A percentile compares a stretch with the other conserved stretches of the same genome.
Evolutionary conservation across 1,140 invertebrate species (phyloP).

Genomic region (Pseudomyrmex gracilis): DNA sequence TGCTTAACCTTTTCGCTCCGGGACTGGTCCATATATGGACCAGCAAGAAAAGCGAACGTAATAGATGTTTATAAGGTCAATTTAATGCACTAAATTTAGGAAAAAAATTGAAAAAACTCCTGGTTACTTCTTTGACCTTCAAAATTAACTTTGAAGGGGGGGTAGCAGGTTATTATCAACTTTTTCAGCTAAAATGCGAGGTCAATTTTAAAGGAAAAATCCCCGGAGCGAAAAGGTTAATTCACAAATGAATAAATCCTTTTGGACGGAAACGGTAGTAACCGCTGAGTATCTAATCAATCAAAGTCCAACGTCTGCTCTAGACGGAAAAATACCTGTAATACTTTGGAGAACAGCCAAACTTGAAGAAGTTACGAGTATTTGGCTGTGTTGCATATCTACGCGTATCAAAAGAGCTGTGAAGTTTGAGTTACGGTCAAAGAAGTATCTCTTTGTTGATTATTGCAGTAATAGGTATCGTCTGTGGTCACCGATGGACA

Average conservation of each 20-base stretch:
- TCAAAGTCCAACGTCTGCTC: neutral
- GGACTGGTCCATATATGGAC: too few species aligned
- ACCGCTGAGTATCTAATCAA: slow-evolving; percentile 2
- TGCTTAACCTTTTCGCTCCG: too few species aligned
- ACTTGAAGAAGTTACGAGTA: neutral
- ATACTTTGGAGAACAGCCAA: neutral
- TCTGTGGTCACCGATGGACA: neutral
- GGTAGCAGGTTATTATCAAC: too few species aligned
- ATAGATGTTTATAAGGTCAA: too few species aligned
- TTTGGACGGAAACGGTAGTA: neutral
- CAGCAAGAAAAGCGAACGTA: too few species aligned
- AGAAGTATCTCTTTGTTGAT: neutral
- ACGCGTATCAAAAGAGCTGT: neutral
- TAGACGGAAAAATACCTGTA: neutral
- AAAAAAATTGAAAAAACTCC: too few species aligned
- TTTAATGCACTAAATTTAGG: too few species aligned
- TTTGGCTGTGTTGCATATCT: neutral
- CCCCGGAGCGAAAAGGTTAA: too few species aligned
- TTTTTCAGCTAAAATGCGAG: too few species aligned
- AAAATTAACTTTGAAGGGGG: too few species aligned
- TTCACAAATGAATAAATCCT: neutral
- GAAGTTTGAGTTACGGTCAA: slow-evolving; percentile 1
- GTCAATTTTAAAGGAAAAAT: too few species aligned
- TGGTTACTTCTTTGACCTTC: too few species aligned
- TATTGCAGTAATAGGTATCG: neutral